phyloP scores from a whole-genome alignment of 1,140 invertebrate species.

The Chionoecetes opilio region DNA sequence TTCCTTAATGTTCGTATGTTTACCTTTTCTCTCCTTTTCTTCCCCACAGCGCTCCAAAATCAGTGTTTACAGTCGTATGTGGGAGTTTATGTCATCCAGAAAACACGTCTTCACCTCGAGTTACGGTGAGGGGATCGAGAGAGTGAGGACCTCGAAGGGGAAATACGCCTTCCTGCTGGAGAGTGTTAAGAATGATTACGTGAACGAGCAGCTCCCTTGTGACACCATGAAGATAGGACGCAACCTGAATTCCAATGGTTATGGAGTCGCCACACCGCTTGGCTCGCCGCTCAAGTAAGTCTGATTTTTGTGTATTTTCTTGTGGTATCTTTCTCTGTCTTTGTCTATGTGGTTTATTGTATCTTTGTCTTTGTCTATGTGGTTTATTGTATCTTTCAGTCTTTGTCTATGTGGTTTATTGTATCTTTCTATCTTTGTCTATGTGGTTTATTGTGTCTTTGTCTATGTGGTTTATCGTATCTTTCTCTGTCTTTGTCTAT shows the following conservation, averaged over 20 bases:
- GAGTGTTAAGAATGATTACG: constrained; percentile 97
- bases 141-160: constrained; percentile 89
- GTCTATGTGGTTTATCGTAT: too few species aligned
- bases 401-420: too few species aligned
- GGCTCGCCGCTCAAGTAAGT: constrained; percentile 94
- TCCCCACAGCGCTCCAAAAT: constrained; percentile 92
- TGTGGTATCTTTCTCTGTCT: background rate
- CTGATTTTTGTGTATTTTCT: too few species aligned
- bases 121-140: constrained; percentile 93
- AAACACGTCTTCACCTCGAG: constrained; percentile 92
- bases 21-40: background rate
- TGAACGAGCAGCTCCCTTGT: constrained; percentile 95
- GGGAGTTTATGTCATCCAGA: constrained; percentile 95
- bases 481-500: too few species aligned
- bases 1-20: too few species aligned
- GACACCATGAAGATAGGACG: constrained; percentile 97
- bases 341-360: background rate
- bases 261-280: constrained; percentile 95
- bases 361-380: background rate
- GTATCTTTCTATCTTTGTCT: too few species aligned
- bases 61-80: constrained; percentile 94
- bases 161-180: constrained; percentile 98
- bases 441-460: too few species aligned
- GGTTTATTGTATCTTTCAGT: background rate
- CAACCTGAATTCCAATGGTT: constrained; percentile 96